phyloP scores from a whole-genome alignment of 1,140 invertebrate species.

The Hirudo medicinalis region DNA sequence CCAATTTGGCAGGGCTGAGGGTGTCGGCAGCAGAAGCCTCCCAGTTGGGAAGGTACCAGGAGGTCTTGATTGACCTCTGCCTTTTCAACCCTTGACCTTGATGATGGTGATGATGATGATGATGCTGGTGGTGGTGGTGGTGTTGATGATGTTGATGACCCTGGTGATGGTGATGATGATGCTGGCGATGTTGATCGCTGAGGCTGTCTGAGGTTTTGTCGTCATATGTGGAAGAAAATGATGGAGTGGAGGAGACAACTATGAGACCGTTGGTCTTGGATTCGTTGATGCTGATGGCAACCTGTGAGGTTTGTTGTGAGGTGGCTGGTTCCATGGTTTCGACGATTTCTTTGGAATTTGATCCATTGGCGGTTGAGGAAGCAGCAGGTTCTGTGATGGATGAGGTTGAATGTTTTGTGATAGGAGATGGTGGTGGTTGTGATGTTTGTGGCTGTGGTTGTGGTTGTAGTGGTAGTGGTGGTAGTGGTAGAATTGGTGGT shows the following conservation, averaged over 20 bases:
- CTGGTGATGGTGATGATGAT: not conserved
- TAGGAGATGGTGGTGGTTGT: no score
- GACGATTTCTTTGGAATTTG: no score
- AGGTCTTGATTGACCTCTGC: not conserved
- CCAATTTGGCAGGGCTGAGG: not conserved
- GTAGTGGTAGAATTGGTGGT: no score
- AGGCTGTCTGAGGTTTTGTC: not conserved
- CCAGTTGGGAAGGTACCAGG: constrained; percentile 8
- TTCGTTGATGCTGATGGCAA: not conserved
- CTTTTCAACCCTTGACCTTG: not conserved
- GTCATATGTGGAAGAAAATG: not conserved
- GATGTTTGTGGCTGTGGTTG: no score
- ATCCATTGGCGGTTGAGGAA: no score
- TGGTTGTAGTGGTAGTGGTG: no score
- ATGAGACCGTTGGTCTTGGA: not conserved
- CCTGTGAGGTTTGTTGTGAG: no score
- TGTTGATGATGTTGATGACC: not conserved
- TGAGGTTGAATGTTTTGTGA: no score
- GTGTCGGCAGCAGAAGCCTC: not conserved
- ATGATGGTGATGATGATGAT: not conserved
- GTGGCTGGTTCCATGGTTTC: no score
- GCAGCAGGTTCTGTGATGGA: no score
- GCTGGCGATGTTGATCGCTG: not conserved
- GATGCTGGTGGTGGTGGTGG: not conserved
- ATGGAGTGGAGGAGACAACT: not conserved